These are phyloP conservation scores for Alethe diademata DNA, from an alignment of 2,113 vertebrate genomes.

Conservation along the genomic window DNA sequence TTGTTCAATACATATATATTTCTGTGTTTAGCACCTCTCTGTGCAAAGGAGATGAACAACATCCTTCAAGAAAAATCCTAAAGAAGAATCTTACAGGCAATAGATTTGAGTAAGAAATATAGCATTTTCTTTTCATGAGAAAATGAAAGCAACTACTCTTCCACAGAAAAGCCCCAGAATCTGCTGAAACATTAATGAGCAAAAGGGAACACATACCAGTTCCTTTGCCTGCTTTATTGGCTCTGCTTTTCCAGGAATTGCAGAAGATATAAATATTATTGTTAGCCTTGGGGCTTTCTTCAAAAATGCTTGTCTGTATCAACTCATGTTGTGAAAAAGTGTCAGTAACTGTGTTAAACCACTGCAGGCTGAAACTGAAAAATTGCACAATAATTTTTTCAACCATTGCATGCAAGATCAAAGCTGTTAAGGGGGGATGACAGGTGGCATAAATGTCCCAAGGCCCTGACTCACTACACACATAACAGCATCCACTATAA, in stretches of 20 bases:
- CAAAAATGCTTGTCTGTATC: conserved; percentile 69
- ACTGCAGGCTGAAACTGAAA: conserved; percentile 66
- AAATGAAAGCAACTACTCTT: conserved; percentile 65
- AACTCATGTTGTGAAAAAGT: conserved; percentile 62
- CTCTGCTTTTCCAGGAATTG: conserved; percentile 55
- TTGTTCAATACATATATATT: not conserved
- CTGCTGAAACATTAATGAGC: conserved; percentile 64
- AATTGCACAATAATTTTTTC: conserved; percentile 68
- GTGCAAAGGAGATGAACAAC: conserved; percentile 45
- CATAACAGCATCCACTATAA: conserved; percentile 6
- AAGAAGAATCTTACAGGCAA: conserved; percentile 37
- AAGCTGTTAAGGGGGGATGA: conserved; percentile 62
- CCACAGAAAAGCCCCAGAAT: conserved; percentile 51
- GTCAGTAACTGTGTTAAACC: conserved; percentile 58
- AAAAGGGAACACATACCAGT: conserved; percentile 32
- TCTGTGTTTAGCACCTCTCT: not conserved
- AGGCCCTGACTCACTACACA: conserved; percentile 30
- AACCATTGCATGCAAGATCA: conserved; percentile 58
- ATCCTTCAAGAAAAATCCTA: conserved; percentile 40
- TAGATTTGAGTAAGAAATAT: conserved; percentile 45
- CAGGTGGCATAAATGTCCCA: conserved; percentile 53
- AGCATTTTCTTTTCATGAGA: conserved; percentile 33
- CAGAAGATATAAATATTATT: conserved; percentile 71
- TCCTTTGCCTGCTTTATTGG: conserved; percentile 59
- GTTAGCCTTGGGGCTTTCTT: conserved; percentile 67